Conservation (phyloP, 1,140 invertebrate species). For the Araneus ventricosus region DNA sequence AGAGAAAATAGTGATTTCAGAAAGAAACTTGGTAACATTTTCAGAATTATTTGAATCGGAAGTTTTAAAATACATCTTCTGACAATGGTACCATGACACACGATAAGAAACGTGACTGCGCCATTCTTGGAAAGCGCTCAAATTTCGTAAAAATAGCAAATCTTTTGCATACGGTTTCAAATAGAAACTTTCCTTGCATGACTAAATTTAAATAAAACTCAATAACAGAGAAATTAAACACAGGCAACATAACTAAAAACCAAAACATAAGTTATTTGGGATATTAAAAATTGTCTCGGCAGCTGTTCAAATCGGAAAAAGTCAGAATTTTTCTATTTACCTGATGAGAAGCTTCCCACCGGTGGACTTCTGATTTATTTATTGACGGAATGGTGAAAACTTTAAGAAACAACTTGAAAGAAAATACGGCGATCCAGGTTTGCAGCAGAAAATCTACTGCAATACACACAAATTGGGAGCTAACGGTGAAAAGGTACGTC, state of each 20-base stretch:
- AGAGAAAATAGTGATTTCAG: no score
- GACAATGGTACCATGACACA: neutral
- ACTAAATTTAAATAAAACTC: no score
- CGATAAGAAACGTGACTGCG: conserved; percentile 41
- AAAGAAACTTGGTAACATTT: neutral
- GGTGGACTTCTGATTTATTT: conserved; percentile 66
- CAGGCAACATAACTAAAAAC: neutral
- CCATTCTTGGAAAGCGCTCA: conserved; percentile 27
- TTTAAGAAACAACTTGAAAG: conserved; percentile 69
- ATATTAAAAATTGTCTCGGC: neutral
- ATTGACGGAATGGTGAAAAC: conserved; percentile 74
- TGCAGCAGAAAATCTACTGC: conserved; percentile 44
- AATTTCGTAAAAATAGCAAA: neutral
- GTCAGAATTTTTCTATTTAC: conserved; percentile 60
- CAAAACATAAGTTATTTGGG: neutral
- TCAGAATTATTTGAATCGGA: neutral
- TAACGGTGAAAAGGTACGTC: conserved; percentile 57
- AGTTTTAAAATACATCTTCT: neutral
- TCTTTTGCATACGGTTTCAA: neutral
- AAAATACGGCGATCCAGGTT: conserved; percentile 70
- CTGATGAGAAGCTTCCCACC: conserved; percentile 76
- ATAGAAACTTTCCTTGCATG: neutral
- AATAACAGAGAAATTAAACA: neutral
- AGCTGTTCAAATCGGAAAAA: neutral
- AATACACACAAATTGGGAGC: conserved; percentile 37